Conservation (phyloP, 2,113 vertebrate species). For the Empidonax alnorum region DNA sequence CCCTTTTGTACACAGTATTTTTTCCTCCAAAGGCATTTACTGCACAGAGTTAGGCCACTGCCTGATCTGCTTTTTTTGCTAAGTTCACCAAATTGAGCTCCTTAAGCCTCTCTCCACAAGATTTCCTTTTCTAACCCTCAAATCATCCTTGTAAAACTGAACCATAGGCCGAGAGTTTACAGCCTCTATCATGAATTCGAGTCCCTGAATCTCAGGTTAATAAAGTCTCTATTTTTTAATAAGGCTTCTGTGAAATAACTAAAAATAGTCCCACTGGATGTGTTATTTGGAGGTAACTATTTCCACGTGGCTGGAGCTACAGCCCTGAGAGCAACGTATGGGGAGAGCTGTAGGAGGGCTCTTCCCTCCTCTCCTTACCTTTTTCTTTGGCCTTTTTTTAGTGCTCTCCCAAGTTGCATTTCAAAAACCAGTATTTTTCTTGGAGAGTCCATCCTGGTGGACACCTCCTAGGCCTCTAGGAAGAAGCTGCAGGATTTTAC, state of each 20-base stretch:
- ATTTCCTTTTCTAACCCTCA: conserved; percentile 34
- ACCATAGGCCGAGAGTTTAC: conserved; percentile 43
- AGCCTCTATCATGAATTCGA: conserved; percentile 27
- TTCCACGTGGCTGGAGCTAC: conserved; percentile 57
- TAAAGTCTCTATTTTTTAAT: conserved; percentile 68
- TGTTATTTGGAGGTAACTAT: conserved; percentile 57
- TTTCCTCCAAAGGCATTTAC: conserved; percentile 34
- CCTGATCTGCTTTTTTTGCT: conserved; percentile 12
- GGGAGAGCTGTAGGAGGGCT: background rate
- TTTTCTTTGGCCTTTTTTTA: conserved; percentile 66
- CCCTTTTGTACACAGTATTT: background rate
- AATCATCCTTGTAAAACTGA: conserved; percentile 58
- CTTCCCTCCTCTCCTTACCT: conserved; percentile 41
- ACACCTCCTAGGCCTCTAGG: conserved; percentile 46
- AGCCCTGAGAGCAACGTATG: background rate
- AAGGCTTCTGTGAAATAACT: conserved; percentile 60
- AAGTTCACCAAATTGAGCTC: conserved; percentile 10
- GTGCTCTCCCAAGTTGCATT: conserved; percentile 72
- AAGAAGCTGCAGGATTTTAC: background rate
- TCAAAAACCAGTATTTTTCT: conserved; percentile 65
- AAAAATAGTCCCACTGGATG: conserved; percentile 38
- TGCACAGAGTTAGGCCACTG: background rate
- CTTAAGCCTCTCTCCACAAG: conserved; percentile 49
- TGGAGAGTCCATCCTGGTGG: conserved; percentile 64
- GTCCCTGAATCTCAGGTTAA: conserved; percentile 65